A percentile compares a stretch with the other conserved stretches of the same genome.
phyloP scores from a whole-genome alignment of 2,888 invertebrate species.

The Pegoplata infirma region DNA sequence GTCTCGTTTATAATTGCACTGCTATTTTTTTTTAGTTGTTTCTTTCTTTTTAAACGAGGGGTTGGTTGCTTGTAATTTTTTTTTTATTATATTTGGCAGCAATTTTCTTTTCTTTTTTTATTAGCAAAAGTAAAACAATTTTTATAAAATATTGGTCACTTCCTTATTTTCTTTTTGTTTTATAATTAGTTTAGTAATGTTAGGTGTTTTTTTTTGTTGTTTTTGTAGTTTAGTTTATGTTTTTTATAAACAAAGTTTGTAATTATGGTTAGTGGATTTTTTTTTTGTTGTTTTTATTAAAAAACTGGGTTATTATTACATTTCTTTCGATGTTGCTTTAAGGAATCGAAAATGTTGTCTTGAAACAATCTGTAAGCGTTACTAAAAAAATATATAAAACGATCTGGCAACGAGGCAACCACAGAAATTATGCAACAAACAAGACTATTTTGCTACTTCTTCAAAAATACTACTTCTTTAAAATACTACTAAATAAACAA shows the following conservation, averaged over 20 bases:
- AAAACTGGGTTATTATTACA: constrained; percentile 59
- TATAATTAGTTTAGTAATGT: constrained; percentile 71
- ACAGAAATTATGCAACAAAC: no score
- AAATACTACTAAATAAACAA: no score
- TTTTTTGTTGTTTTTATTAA: constrained; percentile 39
- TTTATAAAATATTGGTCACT: constrained; percentile 55
- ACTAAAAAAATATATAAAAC: no score
- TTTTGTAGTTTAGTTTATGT: constrained; percentile 7
- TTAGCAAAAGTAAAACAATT: constrained; percentile 11
- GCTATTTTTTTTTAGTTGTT: constrained; percentile 6
- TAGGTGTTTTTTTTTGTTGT: constrained; percentile 47
- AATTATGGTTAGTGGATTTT: constrained; percentile 56
- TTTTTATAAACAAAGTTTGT: constrained; percentile 45
- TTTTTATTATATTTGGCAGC: constrained; percentile 42
- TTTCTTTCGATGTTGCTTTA: constrained; percentile 14
- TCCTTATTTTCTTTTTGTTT: constrained; percentile 63
- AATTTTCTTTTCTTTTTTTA: constrained; percentile 35
- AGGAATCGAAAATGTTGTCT: constrained; percentile 51
- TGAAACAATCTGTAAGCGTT: no score
- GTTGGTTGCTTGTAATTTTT: not conserved
- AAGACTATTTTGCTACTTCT: no score
- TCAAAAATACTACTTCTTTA: no score
- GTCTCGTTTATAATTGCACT: constrained; percentile 1
- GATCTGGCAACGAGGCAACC: no score
- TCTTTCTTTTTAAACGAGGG: constrained; percentile 3